Base-by-base conservation (phyloP, 2,888 invertebrate genomes). In the Dynastes maya region DNA sequence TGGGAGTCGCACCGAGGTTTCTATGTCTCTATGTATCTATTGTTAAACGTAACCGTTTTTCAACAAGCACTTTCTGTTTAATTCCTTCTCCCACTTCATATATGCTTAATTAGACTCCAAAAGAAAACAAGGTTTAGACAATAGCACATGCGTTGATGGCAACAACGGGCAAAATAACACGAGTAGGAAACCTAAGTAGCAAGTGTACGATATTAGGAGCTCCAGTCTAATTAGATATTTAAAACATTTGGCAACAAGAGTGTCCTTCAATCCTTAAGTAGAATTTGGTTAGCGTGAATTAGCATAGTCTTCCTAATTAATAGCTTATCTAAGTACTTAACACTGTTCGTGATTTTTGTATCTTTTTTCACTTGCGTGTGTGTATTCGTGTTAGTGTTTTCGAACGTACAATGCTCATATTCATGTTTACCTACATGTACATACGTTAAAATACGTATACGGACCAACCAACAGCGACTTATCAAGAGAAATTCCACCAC, bases 261-360 rank as follows among this genome's bases (percentile, higher is more conserved):
- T 83, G 84, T 84, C 85, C 85, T 86, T 86, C 84, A 83, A 77
- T 61, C 81, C 63, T 63, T 82, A 84, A 85, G 85, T 85, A 84
- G 85, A 85, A 83, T 83, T 83, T 84, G 82, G 84, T 85, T 85
- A 82, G 82, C 85, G 84, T 83, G 81, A 80, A 85, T 86, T 86
- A 85, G 83, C 85, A 82, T 78, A 29, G 45, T 75, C 70, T 65
- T 82, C 81, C 81, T 85, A 86, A 86, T 85, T 85, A 85, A 86
- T 85, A 83, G 85, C 84, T 86, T 85, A 86, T 85, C 85, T 85
- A 85, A 85, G 80, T 81, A 81, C 82, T 85, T 85, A 85, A 83
- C 84, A 80, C 80, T 65, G 53, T 79, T 79, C 77, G 77, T 79
- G 76, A 79, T 79, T 76, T 79, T 79, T 79, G 68, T 79, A 76